Conservation (phyloP, 2,113 vertebrate species). For the mouse (Mus musculus) region DNA sequence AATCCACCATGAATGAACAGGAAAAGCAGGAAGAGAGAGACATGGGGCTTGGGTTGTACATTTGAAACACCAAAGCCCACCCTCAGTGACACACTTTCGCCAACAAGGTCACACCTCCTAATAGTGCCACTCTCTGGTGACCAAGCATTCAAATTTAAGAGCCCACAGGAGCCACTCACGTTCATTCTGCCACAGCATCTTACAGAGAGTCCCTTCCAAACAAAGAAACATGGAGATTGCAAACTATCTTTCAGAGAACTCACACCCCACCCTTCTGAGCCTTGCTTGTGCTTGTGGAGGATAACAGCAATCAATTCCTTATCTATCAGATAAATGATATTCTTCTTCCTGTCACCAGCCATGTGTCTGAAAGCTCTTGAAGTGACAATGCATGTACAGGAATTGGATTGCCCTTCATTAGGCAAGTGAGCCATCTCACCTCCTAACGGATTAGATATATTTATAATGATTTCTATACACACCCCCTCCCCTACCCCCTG, state of each 20-base stretch:
- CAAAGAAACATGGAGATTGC: fast-evolving
- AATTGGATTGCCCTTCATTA: neutral
- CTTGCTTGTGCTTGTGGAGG: neutral
- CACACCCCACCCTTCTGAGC: neutral
- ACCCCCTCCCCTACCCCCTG: neutral
- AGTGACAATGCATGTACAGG: neutral
- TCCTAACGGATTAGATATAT: neutral
- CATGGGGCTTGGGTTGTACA: neutral
- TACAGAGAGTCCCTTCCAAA: slow-evolving; percentile 24
- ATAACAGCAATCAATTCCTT: slow-evolving; percentile 46
- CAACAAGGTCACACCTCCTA: neutral
- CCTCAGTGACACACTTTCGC: neutral
- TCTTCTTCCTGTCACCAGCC: neutral
- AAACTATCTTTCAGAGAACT: fast-evolving
- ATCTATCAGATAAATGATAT: slow-evolving; percentile 39
- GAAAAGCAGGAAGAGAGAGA: neutral
- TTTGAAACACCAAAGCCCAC: neutral
- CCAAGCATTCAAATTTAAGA: neutral
- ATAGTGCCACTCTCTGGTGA: neutral
- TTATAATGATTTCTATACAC: neutral
- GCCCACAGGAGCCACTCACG: neutral
- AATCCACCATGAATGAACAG: fast-evolving
- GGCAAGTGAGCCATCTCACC: neutral
- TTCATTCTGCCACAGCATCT: neutral
- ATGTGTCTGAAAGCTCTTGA: slow-evolving; percentile 1